These are phyloP conservation scores for Chirona hameri DNA, from an alignment of 2,888 invertebrate species.

Conservation along the genomic window DNA sequence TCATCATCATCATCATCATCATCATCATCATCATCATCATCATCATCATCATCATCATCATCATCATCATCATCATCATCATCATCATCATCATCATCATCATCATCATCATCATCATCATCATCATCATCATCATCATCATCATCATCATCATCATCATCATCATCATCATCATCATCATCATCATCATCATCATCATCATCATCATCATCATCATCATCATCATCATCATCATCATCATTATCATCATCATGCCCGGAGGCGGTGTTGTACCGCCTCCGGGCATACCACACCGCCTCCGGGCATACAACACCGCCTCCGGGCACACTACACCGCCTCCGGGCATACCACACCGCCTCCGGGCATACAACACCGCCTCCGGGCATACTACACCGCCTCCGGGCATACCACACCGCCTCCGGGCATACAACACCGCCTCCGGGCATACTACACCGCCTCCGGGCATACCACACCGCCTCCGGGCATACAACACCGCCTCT, in stretches of 20 bases:
- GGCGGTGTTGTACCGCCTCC: no score
- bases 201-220: conserved; percentile 22
- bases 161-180: conserved; percentile 22
- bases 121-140: conserved; percentile 22
- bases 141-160: conserved; percentile 22
- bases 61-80: conserved; percentile 22
- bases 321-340: no score
- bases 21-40: neutral
- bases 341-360: no score
- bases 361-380: no score
- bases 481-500: no score
- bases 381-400: no score
- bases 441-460: no score
- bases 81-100: conserved; percentile 22
- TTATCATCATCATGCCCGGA: neutral
- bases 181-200: conserved; percentile 22
- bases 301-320: no score
- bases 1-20: neutral
- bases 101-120: conserved; percentile 22
- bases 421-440: no score
- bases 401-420: no score
- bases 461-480: no score
- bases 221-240: conserved; percentile 22
- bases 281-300: no score
- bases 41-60: neutral